Evolutionary conservation across 35 echinoderm and acorn worm genomes (phyloP).

Genomic region (Eucidaris tribuloides): DNA sequence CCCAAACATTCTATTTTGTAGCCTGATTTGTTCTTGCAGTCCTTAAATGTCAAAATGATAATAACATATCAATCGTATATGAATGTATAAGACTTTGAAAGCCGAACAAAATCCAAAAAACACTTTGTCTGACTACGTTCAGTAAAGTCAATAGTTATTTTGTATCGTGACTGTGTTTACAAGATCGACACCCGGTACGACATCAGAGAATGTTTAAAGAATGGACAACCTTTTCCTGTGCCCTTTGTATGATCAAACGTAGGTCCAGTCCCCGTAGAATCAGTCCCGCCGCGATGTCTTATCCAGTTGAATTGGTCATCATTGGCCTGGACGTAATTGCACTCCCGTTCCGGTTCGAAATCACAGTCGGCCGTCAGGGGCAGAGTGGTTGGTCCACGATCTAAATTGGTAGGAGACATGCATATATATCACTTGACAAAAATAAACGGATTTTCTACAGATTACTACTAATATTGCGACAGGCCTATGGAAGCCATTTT

Average conservation of each 20-base stretch:
- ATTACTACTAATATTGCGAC: no score
- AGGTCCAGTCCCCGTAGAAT: conserved; percentile 23
- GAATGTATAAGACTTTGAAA: not conserved
- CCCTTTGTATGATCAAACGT: conserved; percentile 35
- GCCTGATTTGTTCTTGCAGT: no score
- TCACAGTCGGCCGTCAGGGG: conserved; percentile 24
- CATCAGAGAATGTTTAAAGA: not conserved
- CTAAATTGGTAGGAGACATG: not conserved
- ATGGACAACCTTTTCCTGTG: conserved; percentile 18
- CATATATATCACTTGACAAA: not conserved
- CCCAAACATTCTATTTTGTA: no score
- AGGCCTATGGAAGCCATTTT: no score
- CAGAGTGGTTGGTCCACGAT: not conserved
- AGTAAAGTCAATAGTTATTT: not conserved
- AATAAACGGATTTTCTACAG: no score
- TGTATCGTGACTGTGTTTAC: not conserved
- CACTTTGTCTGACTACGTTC: not conserved
- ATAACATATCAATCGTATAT: not conserved
- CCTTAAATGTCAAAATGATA: no score
- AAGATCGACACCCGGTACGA: not conserved
- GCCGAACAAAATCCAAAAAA: not conserved
- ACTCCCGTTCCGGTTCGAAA: conserved; percentile 18
- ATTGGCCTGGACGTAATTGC: conserved; percentile 6
- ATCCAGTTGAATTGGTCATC: conserved; percentile 30
- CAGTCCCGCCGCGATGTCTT: conserved; percentile 28